phyloP scores from a whole-genome alignment of 2,113 vertebrate genomes.

The Tragelaphus scriptus region DNA sequence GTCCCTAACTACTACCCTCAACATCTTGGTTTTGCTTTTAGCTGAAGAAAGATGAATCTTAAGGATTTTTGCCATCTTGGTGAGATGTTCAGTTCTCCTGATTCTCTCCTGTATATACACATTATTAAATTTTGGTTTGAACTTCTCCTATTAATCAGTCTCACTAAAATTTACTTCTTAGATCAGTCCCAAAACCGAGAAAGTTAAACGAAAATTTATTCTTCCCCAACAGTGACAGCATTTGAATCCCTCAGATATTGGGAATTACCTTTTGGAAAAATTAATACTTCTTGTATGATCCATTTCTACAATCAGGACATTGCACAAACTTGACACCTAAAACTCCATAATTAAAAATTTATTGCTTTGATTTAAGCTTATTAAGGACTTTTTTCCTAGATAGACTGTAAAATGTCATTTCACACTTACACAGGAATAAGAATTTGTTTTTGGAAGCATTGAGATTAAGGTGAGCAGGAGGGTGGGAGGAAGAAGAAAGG shows the following conservation, averaged over 20 bases:
- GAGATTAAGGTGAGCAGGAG: no score
- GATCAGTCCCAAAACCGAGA: not conserved
- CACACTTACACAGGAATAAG: not conserved
- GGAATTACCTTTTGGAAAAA: not conserved
- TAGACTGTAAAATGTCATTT: not conserved
- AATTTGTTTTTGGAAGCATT: not conserved
- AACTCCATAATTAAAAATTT: not conserved
- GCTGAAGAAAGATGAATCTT: not conserved
- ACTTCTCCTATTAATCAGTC: not conserved
- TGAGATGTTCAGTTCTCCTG: not conserved
- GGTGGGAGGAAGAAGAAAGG: no score
- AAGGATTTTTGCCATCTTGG: not conserved
- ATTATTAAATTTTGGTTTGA: not conserved
- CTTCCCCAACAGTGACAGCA: not conserved
- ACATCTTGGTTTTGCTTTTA: not conserved
- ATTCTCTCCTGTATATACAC: not conserved
- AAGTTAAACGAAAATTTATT: not conserved
- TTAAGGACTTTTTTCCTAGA: not conserved
- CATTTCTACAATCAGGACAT: not conserved
- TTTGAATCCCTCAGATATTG: not conserved
- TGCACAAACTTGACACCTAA: not conserved
- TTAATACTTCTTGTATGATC: not conserved
- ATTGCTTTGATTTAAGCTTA: not conserved
- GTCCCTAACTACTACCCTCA: not conserved
- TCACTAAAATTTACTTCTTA: not conserved